Conservation (phyloP, 2,888 invertebrate species). For the Teleiodes luculella region DNA sequence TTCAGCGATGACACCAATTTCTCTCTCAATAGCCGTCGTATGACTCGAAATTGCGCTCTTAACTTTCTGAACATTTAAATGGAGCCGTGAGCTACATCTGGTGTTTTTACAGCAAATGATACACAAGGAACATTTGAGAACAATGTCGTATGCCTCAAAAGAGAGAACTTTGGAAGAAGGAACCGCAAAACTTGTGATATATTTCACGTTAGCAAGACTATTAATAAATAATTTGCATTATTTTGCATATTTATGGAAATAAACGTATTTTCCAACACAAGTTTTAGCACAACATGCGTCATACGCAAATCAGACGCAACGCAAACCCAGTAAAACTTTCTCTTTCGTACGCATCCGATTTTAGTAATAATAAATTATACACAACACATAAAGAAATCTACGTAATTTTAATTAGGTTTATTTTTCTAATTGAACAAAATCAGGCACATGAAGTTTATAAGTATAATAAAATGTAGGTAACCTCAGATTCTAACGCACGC, state of each 20-base stretch:
- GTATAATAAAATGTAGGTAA: no score
- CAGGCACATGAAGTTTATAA: no score
- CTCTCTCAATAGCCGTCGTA: slow-evolving; percentile 58
- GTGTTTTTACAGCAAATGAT: not conserved
- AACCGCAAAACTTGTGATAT: not conserved
- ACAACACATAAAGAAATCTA: not conserved
- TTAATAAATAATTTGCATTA: not conserved
- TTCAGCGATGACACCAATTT: slow-evolving; percentile 73
- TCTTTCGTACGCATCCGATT: slow-evolving; percentile 41
- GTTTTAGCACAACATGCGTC: slow-evolving; percentile 53
- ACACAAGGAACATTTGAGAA: not conserved
- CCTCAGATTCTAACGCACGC: no score
- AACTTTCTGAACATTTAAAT: not conserved
- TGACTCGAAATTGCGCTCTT: not conserved
- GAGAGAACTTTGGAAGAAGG: not conserved
- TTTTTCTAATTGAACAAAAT: no score
- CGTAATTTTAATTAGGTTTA: no score
- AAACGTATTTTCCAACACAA: slow-evolving; percentile 27
- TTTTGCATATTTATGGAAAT: not conserved
- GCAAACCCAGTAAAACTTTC: slow-evolving; percentile 55
- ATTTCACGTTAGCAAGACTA: not conserved
- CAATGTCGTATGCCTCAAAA: not conserved
- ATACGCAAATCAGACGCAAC: slow-evolving; percentile 46
- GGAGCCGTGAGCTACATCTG: not conserved
- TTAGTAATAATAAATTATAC: not conserved